phyloP scores from a whole-genome alignment of 2,888 invertebrate genomes.

The Synergus itoensis region DNA sequence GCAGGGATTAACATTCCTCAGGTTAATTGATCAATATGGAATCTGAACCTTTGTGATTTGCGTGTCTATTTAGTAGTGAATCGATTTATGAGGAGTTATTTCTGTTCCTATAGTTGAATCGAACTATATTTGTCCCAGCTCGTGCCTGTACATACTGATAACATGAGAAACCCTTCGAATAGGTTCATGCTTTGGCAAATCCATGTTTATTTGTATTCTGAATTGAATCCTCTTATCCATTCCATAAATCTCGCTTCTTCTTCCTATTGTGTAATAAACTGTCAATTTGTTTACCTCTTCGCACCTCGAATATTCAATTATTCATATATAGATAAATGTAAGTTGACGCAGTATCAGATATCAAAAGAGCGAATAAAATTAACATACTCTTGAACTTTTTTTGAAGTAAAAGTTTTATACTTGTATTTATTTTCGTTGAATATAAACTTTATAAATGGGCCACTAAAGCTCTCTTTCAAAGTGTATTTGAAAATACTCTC shows the following conservation, averaged over 20 bases:
- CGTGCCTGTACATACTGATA: background rate
- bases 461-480: conserved; percentile 25
- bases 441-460: background rate
- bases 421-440: background rate
- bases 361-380: no score
- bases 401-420: no score
- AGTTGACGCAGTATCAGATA: no score
- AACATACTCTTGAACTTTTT: no score
- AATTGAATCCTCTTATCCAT: background rate
- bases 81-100: conserved; percentile 28
- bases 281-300: no score
- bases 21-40: conserved; percentile 40
- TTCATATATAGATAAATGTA: no score
- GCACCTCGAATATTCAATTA: no score
- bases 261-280: no score
- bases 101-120: background rate
- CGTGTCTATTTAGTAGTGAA: conserved; percentile 25
- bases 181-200: background rate
- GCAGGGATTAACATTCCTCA: conserved; percentile 29
- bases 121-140: background rate
- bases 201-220: background rate
- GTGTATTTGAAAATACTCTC: conserved; percentile 28
- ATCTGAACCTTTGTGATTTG: background rate
- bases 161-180: background rate
- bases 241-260: background rate